phyloP scores from a whole-genome alignment of 2,888 invertebrate species.

The Eupsilia transversa region DNA sequence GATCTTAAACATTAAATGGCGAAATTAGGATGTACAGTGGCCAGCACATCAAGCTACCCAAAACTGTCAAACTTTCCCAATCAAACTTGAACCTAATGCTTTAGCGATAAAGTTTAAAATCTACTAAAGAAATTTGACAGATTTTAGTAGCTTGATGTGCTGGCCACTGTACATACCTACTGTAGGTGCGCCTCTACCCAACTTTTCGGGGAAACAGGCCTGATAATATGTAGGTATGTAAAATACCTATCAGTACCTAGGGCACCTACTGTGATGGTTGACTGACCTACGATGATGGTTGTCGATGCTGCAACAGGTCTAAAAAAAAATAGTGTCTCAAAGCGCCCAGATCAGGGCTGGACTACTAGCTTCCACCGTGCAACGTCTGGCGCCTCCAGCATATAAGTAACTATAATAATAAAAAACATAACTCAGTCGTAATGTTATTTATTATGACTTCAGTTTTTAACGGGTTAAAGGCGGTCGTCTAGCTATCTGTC shows the following conservation, averaged over 20 bases:
- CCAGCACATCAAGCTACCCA: too few relatives aligned
- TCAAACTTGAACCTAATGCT: too few relatives aligned
- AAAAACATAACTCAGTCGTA: neutral
- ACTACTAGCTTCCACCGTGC: neutral
- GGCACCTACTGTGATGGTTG: neutral
- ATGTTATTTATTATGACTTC: conserved; percentile 27
- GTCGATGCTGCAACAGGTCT: neutral
- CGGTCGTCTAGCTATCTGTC: conserved; percentile 32
- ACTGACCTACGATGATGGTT: neutral
- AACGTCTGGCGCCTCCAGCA: neutral
- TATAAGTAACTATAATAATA: neutral
- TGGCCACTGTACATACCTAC: too few relatives aligned
- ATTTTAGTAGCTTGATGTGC: too few relatives aligned
- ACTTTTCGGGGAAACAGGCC: too few relatives aligned
- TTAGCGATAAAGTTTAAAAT: too few relatives aligned
- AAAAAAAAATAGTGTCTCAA: neutral
- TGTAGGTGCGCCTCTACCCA: too few relatives aligned
- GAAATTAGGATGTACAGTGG: too few relatives aligned
- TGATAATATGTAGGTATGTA: too few relatives aligned
- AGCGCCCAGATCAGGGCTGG: neutral
- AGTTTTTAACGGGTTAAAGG: conserved; percentile 44
- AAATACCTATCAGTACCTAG: neutral
- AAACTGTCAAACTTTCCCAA: too few relatives aligned
- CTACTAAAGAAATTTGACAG: too few relatives aligned
- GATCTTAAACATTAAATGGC: too few relatives aligned